Evolutionary conservation across 2,113 vertebrate species (phyloP), one percentile per base, ranked within the genome.

Genomic region (Oostethus manadensis): DNA sequence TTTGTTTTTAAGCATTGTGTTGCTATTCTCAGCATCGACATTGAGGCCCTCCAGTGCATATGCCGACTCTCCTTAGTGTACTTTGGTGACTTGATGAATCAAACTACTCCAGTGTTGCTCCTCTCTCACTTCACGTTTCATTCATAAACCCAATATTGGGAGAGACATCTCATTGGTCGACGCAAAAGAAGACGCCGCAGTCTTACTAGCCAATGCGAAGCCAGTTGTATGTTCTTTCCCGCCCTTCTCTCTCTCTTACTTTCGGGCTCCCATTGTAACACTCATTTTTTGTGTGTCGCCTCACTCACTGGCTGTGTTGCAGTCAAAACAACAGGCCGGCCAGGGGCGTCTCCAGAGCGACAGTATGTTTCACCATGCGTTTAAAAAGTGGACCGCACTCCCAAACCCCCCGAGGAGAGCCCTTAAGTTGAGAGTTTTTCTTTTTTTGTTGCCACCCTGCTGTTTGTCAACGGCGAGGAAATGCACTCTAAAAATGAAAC

Each of bases 131-230:
- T 63, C 59, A 70, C 62, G 16, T 53, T 82, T 84, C 86, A 88
- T 88, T 88, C 86, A 88, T 73, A 84, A 88, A 84, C 74, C 82
- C 76, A 79, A 85, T 84, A 56, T 76, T 63, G 51, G 54, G 43
- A 56, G 14, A 35, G 58, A 63, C 42, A 44, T 23, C 62, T 21
- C 44, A 84, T 86, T 85, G 84, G 86, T 76, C 63, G 10, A 60
- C 81, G 75, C 70, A 74, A 79, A 81, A 5, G 7, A 84, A 80
- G 73, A 82, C 78, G 71, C 22, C 68, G 57, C 44, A 60, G 69
- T 64, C 59, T 56, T 29, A 0, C 44, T 18, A 62, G 62, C 83
- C 86, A 88, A 86, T 88, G 66, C 65, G 58, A 77, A 45, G 17
- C 9, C 13, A 73, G 77, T 84, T 74, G 78, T 69, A 79, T 4